Percentiles rank a stretch among this genome's conserved stretches.
Evolutionary conservation across 2,888 invertebrate genomes (phyloP).

Genomic region (Schizotus pectinicornis): DNA sequence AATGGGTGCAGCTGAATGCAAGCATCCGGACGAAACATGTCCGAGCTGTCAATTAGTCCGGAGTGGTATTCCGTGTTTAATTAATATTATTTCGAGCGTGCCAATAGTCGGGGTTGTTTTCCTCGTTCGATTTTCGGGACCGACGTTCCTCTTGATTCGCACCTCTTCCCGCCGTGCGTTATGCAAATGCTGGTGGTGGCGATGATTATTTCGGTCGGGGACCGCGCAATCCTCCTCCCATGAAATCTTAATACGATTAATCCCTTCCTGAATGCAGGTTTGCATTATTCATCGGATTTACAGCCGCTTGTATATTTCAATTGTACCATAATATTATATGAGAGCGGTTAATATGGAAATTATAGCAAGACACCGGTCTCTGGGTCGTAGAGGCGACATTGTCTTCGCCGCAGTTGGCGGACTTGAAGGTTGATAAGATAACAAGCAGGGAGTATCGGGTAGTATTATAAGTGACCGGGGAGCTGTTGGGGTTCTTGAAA

Average conservation of each 20-base stretch:
- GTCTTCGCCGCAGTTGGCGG: constrained; percentile 4
- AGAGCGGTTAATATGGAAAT: constrained; percentile 18
- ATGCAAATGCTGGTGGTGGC: no score
- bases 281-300: constrained; percentile 25
- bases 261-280: not conserved
- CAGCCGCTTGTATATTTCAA: constrained; percentile 14
- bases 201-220: not conserved
- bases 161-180: no score
- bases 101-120: no score
- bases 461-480: constrained; percentile 24
- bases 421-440: constrained; percentile 14
- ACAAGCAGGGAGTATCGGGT: constrained; percentile 20
- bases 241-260: constrained; percentile 9
- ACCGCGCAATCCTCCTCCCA: constrained; percentile 5
- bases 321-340: constrained; percentile 10
- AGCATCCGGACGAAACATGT: constrained; percentile 59
- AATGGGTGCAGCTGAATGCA: constrained; percentile 3
- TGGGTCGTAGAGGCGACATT: not conserved
- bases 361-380: constrained; percentile 7
- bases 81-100: constrained; percentile 31
- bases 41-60: constrained; percentile 44
- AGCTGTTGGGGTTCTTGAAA: constrained; percentile 14
- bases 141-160: no score
- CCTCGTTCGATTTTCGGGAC: no score
- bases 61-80: constrained; percentile 40